Percentiles rank a stretch among this genome's conserved stretches.
Conservation (phyloP, 2,888 invertebrate genomes). For the Morinoia aosen region DNA sequence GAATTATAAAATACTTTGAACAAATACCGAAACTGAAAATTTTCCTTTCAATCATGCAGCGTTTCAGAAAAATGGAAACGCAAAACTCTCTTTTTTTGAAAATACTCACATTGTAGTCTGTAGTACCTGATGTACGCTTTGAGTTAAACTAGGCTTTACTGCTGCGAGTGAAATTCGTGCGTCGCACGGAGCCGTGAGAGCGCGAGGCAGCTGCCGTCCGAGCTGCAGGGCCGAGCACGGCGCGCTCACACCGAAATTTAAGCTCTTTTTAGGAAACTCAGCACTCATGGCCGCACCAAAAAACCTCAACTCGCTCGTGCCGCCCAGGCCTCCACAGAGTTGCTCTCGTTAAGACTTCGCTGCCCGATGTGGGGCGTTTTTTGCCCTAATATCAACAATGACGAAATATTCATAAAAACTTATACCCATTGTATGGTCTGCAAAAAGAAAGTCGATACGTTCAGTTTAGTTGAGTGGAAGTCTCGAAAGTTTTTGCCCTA, state of each 20-base stretch:
- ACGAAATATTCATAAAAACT: constrained; percentile 45
- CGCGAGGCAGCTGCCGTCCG: background rate
- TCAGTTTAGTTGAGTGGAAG: constrained; percentile 48
- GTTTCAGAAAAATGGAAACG: too few species aligned
- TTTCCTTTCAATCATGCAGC: too few species aligned
- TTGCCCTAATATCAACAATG: constrained; percentile 16
- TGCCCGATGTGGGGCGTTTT: constrained; percentile 34
- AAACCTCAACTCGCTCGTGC: background rate
- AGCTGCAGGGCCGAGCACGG: background rate
- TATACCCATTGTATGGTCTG: constrained; percentile 8
- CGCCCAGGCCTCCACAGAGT: background rate
- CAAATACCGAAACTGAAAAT: too few species aligned
- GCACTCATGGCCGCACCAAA: background rate
- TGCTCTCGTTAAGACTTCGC: constrained; percentile 36
- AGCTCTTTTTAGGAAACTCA: constrained; percentile 50
- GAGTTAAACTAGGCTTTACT: background rate
- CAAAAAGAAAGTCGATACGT: constrained; percentile 46
- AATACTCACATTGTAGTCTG: too few species aligned
- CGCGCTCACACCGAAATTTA: background rate
- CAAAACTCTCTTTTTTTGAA: too few species aligned
- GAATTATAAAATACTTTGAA: too few species aligned
- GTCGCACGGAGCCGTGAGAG: background rate
- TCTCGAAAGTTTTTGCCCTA: constrained; percentile 25
- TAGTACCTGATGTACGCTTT: too few species aligned
- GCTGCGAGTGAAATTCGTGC: background rate